These are phyloP conservation scores for Decapterus maruadsi DNA, from an alignment of 2,797 vertebrate genomes.

Conservation along the genomic window DNA sequence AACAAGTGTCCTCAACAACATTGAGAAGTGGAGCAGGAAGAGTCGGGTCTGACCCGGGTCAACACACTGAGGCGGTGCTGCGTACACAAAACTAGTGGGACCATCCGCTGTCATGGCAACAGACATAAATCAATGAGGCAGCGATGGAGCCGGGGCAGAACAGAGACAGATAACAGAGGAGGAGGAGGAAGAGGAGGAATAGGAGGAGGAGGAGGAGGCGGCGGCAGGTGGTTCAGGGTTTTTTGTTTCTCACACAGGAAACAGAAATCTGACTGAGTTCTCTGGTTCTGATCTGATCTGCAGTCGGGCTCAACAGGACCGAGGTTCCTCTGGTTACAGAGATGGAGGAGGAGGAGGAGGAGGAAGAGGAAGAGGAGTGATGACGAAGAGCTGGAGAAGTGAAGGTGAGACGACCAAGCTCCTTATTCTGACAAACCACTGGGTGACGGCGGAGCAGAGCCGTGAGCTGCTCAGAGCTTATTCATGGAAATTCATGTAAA, in stretches of 20 bases:
- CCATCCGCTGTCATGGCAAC: conserved; percentile 60
- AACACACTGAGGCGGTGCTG: background rate
- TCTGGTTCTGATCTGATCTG: conserved; percentile 14
- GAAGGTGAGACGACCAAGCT: background rate
- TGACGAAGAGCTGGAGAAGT: background rate
- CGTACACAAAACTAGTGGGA: conserved; percentile 6
- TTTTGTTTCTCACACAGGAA: conserved; percentile 6
- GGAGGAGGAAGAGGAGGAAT: no score
- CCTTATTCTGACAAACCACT: no score
- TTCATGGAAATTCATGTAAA: no score
- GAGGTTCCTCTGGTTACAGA: background rate
- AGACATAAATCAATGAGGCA: conserved; percentile 52
- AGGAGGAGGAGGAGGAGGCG: background rate
- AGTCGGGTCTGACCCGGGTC: conserved; percentile 12
- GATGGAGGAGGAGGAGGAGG: no score
- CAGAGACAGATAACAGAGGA: background rate
- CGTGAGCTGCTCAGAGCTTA: no score
- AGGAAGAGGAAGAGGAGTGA: background rate
- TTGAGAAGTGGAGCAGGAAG: background rate
- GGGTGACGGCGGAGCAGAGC: no score
- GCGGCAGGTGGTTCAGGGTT: background rate
- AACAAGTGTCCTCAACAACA: background rate
- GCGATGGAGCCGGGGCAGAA: conserved; percentile 7
- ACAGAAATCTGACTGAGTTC: background rate
- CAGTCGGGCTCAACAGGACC: background rate